Conservation (phyloP, 2,797 vertebrate genomes). For the Poeciliopsis turneri region DNA sequence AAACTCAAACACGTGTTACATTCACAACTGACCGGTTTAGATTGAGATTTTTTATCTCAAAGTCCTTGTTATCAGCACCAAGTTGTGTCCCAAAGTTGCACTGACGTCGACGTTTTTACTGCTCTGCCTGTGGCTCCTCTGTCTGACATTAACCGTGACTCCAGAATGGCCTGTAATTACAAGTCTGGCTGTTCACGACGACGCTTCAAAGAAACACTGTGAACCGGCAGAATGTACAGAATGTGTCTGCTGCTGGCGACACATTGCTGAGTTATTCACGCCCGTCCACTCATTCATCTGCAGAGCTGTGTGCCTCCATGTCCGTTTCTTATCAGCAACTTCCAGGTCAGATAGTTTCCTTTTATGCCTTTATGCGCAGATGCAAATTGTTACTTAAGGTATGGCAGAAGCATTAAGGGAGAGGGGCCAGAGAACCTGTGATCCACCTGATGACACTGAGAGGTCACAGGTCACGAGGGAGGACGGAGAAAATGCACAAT, state of each 20-base stretch:
- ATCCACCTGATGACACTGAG: slow-evolving; percentile 47
- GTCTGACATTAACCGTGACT: slow-evolving; percentile 2
- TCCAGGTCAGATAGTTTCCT: slow-evolving; percentile 5
- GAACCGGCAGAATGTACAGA: slow-evolving; percentile 62
- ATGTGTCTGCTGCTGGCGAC: slow-evolving; percentile 32
- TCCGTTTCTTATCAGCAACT: not conserved
- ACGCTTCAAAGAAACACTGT: slow-evolving; percentile 38
- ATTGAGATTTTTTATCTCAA: not conserved
- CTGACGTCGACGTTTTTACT: slow-evolving; percentile 12
- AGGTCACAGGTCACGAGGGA: slow-evolving; percentile 55
- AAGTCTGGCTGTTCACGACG: slow-evolving; percentile 20
- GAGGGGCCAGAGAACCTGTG: slow-evolving; percentile 42
- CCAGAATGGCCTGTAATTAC: slow-evolving; percentile 41
- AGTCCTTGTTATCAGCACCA: slow-evolving; percentile 6
- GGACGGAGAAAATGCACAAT: slow-evolving; percentile 28
- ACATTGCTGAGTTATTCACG: slow-evolving; percentile 27
- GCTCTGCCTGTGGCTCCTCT: slow-evolving; percentile 29
- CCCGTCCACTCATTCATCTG: slow-evolving; percentile 12
- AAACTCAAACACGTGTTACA: not conserved
- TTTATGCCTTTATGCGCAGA: not conserved
- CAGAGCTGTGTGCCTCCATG: not conserved
- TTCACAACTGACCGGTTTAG: not conserved
- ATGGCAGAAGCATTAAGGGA: slow-evolving; percentile 17
- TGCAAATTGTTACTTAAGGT: slow-evolving; percentile 25
- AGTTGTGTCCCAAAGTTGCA: slow-evolving; percentile 6